Evolutionary conservation across 2,888 invertebrate species (phyloP).

Genomic region (Campoplex nolae): DNA sequence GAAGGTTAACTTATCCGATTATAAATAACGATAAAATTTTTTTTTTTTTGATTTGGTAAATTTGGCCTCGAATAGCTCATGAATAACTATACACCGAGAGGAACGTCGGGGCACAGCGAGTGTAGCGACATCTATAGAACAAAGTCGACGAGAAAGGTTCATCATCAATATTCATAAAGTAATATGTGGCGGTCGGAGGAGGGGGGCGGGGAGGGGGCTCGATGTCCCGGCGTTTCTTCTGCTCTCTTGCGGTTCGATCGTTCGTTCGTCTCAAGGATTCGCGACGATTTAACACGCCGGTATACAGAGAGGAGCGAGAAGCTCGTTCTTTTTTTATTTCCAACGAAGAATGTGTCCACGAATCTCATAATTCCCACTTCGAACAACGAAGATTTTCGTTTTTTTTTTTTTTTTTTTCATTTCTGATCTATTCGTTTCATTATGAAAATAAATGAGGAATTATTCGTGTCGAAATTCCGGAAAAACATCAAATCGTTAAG

Average conservation of each 20-base stretch:
- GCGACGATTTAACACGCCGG: conserved; percentile 49
- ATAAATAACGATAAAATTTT: neutral
- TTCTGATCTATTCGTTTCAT: neutral
- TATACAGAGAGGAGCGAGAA: neutral
- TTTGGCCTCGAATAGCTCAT: conserved; percentile 1
- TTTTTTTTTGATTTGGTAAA: neutral
- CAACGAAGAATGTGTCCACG: neutral
- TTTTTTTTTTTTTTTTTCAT: too few species aligned
- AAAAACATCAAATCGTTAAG: neutral
- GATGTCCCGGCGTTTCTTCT: conserved; percentile 35
- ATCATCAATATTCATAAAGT: conserved; percentile 83
- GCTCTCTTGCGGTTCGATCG: conserved; percentile 69
- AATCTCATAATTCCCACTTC: neutral
- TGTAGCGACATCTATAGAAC: conserved; percentile 72
- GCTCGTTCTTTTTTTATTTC: neutral
- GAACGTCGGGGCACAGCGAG: conserved; percentile 29
- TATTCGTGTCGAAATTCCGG: neutral
- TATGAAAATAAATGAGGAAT: neutral
- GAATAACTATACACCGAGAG: neutral
- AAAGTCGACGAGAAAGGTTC: conserved; percentile 82
- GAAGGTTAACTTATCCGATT: neutral
- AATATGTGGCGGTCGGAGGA: conserved; percentile 27
- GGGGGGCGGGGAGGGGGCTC: conserved; percentile 17
- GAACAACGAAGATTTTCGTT: neutral
- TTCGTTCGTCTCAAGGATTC: conserved; percentile 81